A percentile compares a stretch with the other conserved stretches of the same genome.
Conservation (phyloP, 2,888 invertebrate genomes). For the Subacronicta megacephala region DNA sequence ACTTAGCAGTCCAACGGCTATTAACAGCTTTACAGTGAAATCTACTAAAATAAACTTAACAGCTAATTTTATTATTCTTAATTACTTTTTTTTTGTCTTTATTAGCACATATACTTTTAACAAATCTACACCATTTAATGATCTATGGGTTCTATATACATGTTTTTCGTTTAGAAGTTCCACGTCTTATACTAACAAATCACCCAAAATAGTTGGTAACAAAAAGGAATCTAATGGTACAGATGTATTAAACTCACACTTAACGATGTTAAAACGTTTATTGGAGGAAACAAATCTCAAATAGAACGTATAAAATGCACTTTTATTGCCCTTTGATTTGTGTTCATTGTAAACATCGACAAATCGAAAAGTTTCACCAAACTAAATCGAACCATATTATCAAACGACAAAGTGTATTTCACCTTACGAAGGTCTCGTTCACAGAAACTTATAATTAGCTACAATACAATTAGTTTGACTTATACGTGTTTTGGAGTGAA, state of each 20-base stretch:
- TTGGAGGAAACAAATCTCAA: constrained; percentile 79
- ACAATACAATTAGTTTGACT: constrained; percentile 59
- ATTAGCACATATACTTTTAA: not conserved
- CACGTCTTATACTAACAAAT: constrained; percentile 42
- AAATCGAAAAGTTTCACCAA: not conserved
- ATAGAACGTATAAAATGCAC: constrained; percentile 78
- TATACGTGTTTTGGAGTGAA: constrained; percentile 42
- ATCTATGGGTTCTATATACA: constrained; percentile 23
- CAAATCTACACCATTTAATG: not conserved
- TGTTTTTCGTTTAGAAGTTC: constrained; percentile 16
- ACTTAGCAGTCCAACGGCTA: too few relatives aligned
- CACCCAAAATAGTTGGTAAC: constrained; percentile 46
- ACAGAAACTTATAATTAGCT: constrained; percentile 50
- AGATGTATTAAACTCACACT: constrained; percentile 59
- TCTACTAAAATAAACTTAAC: too few relatives aligned
- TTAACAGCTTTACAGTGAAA: too few relatives aligned
- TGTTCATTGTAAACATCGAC: constrained; percentile 67
- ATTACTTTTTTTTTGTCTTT: not conserved
- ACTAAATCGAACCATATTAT: not conserved
- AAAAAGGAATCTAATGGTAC: constrained; percentile 45
- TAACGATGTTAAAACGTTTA: constrained; percentile 75
- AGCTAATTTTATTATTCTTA: too few relatives aligned
- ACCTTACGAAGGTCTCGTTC: not conserved
- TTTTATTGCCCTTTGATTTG: constrained; percentile 83
- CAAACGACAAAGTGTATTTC: not conserved